These are phyloP conservation scores for Eupithecia vulgata DNA, from an alignment of 2,888 invertebrate species.

Conservation along the genomic window DNA sequence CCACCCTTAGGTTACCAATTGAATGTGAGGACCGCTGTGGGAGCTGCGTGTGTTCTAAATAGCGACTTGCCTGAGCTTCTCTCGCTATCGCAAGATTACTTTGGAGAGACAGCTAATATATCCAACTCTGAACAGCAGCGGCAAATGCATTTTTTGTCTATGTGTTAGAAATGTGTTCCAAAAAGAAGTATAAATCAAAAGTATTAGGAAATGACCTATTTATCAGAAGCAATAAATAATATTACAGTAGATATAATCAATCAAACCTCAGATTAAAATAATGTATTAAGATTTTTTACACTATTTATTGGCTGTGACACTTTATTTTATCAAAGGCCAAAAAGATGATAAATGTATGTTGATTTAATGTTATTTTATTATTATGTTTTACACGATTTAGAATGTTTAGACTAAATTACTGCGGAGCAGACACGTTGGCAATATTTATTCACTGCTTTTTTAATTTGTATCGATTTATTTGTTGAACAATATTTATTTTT, in stretches of 20 bases:
- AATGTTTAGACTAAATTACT: neutral
- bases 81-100: too few species aligned
- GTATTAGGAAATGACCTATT: neutral
- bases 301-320: neutral
- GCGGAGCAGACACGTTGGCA: neutral
- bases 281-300: neutral
- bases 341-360: neutral
- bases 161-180: neutral
- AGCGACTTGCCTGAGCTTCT: too few species aligned
- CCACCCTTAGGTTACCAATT: too few species aligned
- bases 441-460: conserved; percentile 11
- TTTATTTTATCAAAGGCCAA: conserved; percentile 2
- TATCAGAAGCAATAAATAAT: neutral
- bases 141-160: too few species aligned
- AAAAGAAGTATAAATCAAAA: neutral
- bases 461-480: neutral
- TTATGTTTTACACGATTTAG: neutral
- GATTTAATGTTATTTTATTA: neutral
- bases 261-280: neutral
- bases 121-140: too few species aligned
- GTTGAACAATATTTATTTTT: neutral
- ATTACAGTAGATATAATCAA: neutral
- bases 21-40: too few species aligned
- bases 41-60: too few species aligned
- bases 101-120: too few species aligned